A percentile compares a stretch with the other conserved stretches of the same genome.
These are phyloP conservation scores for Catostylus mosaicus DNA, from an alignment of 30 jellyfish, hydroid and myxozoan genomes.

Conservation along the genomic window DNA sequence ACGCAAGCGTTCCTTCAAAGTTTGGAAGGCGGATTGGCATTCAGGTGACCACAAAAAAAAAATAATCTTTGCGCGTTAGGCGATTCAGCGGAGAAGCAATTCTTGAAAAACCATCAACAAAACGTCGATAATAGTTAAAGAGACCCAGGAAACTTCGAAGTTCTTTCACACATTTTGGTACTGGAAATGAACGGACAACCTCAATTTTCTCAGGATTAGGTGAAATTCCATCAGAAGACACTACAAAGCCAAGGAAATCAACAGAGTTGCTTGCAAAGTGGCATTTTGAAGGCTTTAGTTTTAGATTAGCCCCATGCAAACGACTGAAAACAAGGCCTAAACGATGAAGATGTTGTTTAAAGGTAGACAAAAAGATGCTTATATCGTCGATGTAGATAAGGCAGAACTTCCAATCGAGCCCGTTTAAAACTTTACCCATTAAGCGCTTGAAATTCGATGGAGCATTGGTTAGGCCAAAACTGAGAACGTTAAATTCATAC, in stretches of 20 bases:
- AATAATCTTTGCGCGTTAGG: slow-evolving; percentile 13
- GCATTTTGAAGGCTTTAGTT: slow-evolving; percentile 63
- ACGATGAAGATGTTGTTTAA: slow-evolving; percentile 48
- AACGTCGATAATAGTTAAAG: slow-evolving; percentile 44
- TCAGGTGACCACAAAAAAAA: slow-evolving; percentile 24
- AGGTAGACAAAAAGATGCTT: slow-evolving; percentile 27
- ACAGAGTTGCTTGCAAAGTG: slow-evolving; percentile 48
- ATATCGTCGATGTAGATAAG: slow-evolving; percentile 54
- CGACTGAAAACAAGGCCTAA: slow-evolving; percentile 47
- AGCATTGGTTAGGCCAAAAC: slow-evolving; percentile 50
- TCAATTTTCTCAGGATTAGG: slow-evolving; percentile 61
- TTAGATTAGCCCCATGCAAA: slow-evolving; percentile 54
- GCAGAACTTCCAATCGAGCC: slow-evolving; percentile 49
- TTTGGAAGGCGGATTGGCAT: slow-evolving; percentile 31
- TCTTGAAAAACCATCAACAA: slow-evolving; percentile 32
- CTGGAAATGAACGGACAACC: slow-evolving; percentile 24
- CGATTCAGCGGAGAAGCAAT: slow-evolving; percentile 48
- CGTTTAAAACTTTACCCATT: slow-evolving; percentile 24
- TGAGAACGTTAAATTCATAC: slow-evolving; percentile 49
- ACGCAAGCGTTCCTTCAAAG: slow-evolving; percentile 9
- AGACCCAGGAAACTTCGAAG: slow-evolving; percentile 7
- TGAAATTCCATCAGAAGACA: slow-evolving; percentile 54
- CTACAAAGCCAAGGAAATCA: slow-evolving; percentile 60
- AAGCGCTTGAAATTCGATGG: slow-evolving; percentile 61
- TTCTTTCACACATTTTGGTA: slow-evolving; percentile 32